Evolutionary conservation across 2,797 vertebrate genomes (phyloP).

Genomic region (Pseudochromis fuscus): DNA sequence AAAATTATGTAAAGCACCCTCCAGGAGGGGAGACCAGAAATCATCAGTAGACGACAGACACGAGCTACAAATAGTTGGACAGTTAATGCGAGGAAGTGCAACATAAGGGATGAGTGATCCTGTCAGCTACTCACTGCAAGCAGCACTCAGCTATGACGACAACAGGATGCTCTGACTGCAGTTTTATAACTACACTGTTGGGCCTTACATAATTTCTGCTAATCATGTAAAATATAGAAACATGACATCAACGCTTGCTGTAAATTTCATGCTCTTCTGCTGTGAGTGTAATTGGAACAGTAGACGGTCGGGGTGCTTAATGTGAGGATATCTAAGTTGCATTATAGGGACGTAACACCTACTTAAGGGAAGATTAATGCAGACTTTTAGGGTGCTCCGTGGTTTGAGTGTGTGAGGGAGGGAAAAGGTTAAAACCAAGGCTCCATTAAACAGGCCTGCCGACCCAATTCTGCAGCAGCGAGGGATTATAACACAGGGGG

Average conservation of each 20-base stretch:
- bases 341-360: slow-evolving; percentile 58
- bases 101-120: slow-evolving; percentile 22
- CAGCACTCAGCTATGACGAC: slow-evolving; percentile 40
- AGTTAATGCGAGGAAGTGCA: slow-evolving; percentile 13
- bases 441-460: slow-evolving; percentile 74
- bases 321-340: slow-evolving; percentile 54
- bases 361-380: slow-evolving; percentile 72
- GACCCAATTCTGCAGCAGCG: slow-evolving; percentile 72
- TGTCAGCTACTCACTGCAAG: neutral
- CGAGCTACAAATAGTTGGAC: slow-evolving; percentile 4
- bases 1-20: slow-evolving; percentile 4
- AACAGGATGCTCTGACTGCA: slow-evolving; percentile 41
- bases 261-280: slow-evolving; percentile 12
- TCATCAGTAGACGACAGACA: neutral
- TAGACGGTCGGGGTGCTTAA: slow-evolving; percentile 47
- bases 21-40: slow-evolving; percentile 10
- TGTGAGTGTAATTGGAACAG: slow-evolving; percentile 50
- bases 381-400: slow-evolving; percentile 62
- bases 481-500: slow-evolving; percentile 77
- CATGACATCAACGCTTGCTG: slow-evolving; percentile 24
- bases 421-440: slow-evolving; percentile 71
- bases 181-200: slow-evolving; percentile 30
- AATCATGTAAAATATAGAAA: slow-evolving; percentile 49
- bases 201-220: slow-evolving; percentile 59
- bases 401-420: slow-evolving; percentile 48